These are phyloP conservation scores for Ceyx cyanopectus DNA, from an alignment of 2,113 vertebrate species.

Conservation along the genomic window DNA sequence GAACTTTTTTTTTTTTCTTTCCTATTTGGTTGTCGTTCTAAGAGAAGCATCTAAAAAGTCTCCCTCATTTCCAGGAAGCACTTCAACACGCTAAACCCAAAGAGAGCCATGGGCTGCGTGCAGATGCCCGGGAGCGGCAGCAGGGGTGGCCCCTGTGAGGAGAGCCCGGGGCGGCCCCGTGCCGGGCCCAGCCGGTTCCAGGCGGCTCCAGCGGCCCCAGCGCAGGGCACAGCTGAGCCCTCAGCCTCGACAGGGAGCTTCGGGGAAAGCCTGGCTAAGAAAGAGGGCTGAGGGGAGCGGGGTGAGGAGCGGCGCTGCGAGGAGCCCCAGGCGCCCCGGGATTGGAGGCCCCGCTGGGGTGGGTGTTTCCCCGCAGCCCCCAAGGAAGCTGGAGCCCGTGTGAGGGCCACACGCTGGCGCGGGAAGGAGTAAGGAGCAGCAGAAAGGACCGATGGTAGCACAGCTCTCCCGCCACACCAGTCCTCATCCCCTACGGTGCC, in stretches of 20 bases:
- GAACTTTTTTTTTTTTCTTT: not conserved
- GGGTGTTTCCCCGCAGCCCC: not conserved
- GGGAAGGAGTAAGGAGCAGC: not conserved
- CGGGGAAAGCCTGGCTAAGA: too few relatives aligned
- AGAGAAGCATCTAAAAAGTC: not conserved
- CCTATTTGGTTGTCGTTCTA: not conserved
- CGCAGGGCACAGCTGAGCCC: too few relatives aligned
- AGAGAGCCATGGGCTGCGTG: rapidly evolving
- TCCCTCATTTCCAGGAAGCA: not conserved
- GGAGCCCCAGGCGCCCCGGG: rapidly evolving
- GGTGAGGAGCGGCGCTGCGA: rapidly evolving
- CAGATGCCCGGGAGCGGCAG: rapidly evolving
- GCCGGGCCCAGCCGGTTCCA: too few relatives aligned
- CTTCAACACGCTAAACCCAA: not conserved
- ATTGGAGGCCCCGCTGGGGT: not conserved
- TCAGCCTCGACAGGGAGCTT: too few relatives aligned
- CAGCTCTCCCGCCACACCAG: too few relatives aligned
- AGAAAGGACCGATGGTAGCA: too few relatives aligned
- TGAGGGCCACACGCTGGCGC: too few relatives aligned
- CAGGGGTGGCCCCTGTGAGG: not conserved
- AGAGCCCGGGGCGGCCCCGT: not conserved
- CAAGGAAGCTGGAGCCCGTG: too few relatives aligned
- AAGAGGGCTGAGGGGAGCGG: rapidly evolving
- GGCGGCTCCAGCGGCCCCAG: too few relatives aligned
- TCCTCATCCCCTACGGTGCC: too few relatives aligned